Conservation (phyloP, 1,140 invertebrate genomes). For the Bombus superbus region DNA sequence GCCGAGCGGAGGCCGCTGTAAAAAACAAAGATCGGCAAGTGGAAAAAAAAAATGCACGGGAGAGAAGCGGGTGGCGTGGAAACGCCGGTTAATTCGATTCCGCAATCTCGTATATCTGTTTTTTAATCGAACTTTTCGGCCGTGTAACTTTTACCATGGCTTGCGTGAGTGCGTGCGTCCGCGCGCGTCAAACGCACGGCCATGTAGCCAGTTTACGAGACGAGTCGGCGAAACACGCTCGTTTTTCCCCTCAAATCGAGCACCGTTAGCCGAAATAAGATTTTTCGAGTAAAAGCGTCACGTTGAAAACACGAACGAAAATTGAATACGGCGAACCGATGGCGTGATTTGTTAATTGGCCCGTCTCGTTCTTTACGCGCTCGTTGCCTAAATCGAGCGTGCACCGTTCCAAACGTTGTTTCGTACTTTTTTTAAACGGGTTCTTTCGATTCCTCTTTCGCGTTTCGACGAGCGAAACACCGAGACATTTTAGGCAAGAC, state of each 20-base stretch:
- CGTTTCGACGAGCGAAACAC: no score
- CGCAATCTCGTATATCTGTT: not conserved
- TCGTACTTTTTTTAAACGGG: no score
- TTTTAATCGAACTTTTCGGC: slow-evolving; percentile 52
- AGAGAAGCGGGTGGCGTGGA: not conserved
- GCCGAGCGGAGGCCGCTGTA: not conserved
- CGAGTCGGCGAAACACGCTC: not conserved
- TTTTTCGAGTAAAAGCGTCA: not conserved
- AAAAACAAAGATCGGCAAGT: slow-evolving; percentile 46
- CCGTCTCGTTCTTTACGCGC: no score
- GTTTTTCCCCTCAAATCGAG: not conserved
- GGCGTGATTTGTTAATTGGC: no score
- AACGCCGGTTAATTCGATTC: slow-evolving; percentile 53
- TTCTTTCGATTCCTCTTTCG: no score
- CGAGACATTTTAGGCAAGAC: no score
- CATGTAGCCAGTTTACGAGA: no score
- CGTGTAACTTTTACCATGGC: slow-evolving; percentile 1
- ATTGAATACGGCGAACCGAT: no score
- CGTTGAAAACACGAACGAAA: not conserved
- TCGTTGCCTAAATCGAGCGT: no score
- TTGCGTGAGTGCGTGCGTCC: not conserved
- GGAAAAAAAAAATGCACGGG: not conserved
- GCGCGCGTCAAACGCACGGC: not conserved
- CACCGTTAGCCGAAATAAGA: no score
- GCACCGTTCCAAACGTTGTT: no score